phyloP scores from a whole-genome alignment of 2,797 vertebrate genomes.

The Onychomys torridus region DNA sequence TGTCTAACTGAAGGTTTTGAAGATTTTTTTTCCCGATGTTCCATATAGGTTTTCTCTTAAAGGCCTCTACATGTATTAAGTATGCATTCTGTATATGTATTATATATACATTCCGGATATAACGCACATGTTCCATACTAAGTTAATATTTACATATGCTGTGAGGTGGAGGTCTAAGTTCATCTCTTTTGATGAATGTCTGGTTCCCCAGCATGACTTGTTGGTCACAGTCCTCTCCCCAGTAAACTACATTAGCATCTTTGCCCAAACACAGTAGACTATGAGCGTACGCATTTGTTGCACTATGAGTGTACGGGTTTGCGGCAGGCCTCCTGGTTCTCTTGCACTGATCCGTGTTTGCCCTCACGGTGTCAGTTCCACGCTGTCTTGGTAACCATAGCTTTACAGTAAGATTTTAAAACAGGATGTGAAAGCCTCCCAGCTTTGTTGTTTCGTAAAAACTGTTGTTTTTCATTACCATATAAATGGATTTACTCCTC shows the following conservation, averaged over 20 bases:
- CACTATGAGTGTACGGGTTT: neutral
- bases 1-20: conserved; percentile 4
- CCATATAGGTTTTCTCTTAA: neutral
- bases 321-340: neutral
- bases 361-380: neutral
- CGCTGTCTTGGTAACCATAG: neutral
- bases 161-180: neutral
- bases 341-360: neutral
- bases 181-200: neutral
- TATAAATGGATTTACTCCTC: conserved; percentile 24
- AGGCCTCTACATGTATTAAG: neutral
- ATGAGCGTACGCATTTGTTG: neutral
- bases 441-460: conserved; percentile 26
- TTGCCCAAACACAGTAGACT: conserved; percentile 14
- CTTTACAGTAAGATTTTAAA: conserved; percentile 29
- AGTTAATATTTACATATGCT: conserved; percentile 34
- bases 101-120: neutral
- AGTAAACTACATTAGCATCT: neutral
- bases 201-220: neutral
- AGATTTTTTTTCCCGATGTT: conserved; percentile 6
- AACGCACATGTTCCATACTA: neutral
- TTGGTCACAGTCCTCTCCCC: neutral
- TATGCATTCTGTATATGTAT: neutral
- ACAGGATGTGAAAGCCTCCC: neutral
- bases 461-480: conserved; percentile 53